Evolutionary conservation across 1,140 invertebrate species (phyloP).

Genomic region (Yoshiicerus persimilis): DNA sequence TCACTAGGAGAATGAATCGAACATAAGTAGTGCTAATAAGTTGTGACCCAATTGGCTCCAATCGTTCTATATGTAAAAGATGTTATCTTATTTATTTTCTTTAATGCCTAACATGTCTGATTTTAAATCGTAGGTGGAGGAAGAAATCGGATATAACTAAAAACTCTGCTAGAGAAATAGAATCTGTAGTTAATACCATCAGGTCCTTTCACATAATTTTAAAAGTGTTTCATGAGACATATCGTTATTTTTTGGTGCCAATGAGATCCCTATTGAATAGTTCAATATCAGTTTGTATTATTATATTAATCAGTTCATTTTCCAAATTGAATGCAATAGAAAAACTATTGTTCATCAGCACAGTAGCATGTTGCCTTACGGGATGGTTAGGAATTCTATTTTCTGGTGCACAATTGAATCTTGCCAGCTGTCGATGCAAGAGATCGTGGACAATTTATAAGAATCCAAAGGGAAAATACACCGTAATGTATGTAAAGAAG

Average conservation of each 20-base stretch:
- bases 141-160: background rate
- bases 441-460: background rate
- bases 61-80: too few species aligned
- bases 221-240: background rate
- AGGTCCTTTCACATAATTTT: background rate
- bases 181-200: background rate
- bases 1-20: too few species aligned
- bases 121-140: too few species aligned
- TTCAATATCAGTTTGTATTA: background rate
- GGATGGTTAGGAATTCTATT: background rate
- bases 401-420: background rate
- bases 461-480: background rate
- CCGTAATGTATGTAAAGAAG: background rate
- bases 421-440: background rate
- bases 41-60: too few species aligned
- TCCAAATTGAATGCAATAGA: background rate
- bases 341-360: background rate
- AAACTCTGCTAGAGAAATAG: background rate
- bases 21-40: too few species aligned
- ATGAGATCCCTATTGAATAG: background rate
- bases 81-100: too few species aligned
- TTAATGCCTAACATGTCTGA: too few species aligned
- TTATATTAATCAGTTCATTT: background rate
- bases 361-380: too few species aligned
- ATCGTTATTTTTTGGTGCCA: background rate